Percentiles rank a stretch among this genome's conserved stretches.
Conservation (phyloP, 2,797 vertebrate genomes). For the Moxostoma hubbsi region DNA sequence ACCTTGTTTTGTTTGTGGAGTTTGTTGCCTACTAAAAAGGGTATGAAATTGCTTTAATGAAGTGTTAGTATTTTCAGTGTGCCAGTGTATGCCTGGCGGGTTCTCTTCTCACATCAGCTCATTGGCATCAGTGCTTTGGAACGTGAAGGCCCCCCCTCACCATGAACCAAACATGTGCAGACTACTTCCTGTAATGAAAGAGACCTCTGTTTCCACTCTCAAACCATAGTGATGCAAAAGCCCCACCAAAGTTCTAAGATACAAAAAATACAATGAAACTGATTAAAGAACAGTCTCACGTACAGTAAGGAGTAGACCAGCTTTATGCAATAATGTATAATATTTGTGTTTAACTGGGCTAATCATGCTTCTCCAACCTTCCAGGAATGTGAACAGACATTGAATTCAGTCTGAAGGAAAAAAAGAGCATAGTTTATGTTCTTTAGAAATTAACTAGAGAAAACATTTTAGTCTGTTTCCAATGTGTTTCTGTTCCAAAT, state of each 20-base stretch:
- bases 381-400: conserved; percentile 24
- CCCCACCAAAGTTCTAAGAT: conserved; percentile 15
- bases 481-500: too few relatives aligned
- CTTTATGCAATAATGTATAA: neutral
- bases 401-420: neutral
- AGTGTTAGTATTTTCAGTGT: conserved; percentile 9
- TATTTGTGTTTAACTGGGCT: neutral
- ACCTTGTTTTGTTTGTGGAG: neutral
- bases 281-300: neutral
- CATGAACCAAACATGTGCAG: conserved; percentile 62
- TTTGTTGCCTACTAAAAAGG: neutral
- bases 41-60: neutral
- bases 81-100: neutral
- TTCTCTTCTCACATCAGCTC: conserved; percentile 27
- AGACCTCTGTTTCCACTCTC: conserved; percentile 67
- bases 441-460: neutral
- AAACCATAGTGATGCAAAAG: conserved; percentile 60
- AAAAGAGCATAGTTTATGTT: neutral
- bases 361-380: neutral
- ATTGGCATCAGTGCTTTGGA: conserved; percentile 63
- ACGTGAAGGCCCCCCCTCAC: conserved; percentile 59
- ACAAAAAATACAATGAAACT: neutral
- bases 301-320: neutral
- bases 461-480: neutral
- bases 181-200: conserved; percentile 65